These are phyloP conservation scores for Drosophila pachea DNA, from an alignment of 1,140 invertebrate genomes.

Conservation along the genomic window DNA sequence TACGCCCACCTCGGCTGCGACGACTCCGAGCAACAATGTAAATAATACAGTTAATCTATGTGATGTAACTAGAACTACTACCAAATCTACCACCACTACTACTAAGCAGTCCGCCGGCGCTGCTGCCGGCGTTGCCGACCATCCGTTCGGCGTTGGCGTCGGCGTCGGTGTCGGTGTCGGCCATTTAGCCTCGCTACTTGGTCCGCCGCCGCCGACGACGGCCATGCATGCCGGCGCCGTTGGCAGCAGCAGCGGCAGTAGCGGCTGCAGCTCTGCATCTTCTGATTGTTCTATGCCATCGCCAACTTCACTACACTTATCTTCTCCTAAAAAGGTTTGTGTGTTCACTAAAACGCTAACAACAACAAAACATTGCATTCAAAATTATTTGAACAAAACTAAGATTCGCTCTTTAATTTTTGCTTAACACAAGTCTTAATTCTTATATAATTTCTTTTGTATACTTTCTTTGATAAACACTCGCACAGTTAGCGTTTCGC, in stretches of 20 bases:
- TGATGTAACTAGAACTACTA: constrained; percentile 78
- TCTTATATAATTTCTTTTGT: not conserved
- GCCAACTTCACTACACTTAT: constrained; percentile 79
- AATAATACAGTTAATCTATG: constrained; percentile 78
- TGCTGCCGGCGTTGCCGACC: constrained; percentile 33
- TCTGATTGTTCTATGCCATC: constrained; percentile 79
- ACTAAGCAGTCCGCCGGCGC: constrained; percentile 67
- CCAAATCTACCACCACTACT: constrained; percentile 73
- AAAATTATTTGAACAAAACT: constrained; percentile 30
- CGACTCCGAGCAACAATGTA: constrained; percentile 75
- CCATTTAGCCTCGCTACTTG: constrained; percentile 46
- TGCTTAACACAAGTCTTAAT: constrained; percentile 32
- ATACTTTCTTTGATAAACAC: constrained; percentile 20
- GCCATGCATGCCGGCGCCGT: constrained; percentile 22
- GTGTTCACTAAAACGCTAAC: constrained; percentile 70
- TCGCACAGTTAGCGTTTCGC: constrained; percentile 32
- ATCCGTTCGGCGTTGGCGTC: constrained; percentile 14
- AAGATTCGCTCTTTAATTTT: constrained; percentile 47
- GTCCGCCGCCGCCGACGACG: constrained; percentile 18
- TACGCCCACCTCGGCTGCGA: constrained; percentile 68
- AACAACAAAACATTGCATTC: constrained; percentile 41
- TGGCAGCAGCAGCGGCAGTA: constrained; percentile 69
- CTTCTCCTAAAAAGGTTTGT: constrained; percentile 79
- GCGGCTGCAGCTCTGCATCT: constrained; percentile 78
- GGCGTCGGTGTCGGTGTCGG: not conserved